phyloP scores from a whole-genome alignment of 2,888 invertebrate genomes.

The Ethmia dodecea region DNA sequence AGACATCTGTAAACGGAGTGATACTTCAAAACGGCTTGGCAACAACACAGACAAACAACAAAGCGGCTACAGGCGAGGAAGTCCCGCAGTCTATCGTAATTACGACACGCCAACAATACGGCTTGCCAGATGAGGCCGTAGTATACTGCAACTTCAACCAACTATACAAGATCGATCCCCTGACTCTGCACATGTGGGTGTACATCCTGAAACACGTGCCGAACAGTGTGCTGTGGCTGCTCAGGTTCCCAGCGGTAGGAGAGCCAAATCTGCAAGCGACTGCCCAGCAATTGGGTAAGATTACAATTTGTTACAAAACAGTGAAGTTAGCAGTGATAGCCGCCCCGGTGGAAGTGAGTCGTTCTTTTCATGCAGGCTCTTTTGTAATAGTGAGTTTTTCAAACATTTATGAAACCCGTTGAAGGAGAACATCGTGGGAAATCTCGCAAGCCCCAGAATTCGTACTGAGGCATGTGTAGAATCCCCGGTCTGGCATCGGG shows the following conservation, averaged over 20 bases:
- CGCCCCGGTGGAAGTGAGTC: too few relatives aligned
- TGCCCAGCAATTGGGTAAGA: constrained; percentile 86
- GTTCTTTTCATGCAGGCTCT: too few relatives aligned
- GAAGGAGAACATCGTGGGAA: too few relatives aligned
- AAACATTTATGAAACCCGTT: too few relatives aligned
- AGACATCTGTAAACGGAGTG: constrained; percentile 96
- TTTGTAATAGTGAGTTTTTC: too few relatives aligned
- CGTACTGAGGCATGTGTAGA: too few relatives aligned
- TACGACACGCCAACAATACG: constrained; percentile 97
- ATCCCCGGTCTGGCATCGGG: too few relatives aligned
- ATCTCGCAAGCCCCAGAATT: too few relatives aligned
- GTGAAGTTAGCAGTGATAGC: too few relatives aligned
- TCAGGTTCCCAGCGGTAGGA: constrained; percentile 96
- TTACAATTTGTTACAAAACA: too few relatives aligned
- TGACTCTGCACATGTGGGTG: constrained; percentile 97
- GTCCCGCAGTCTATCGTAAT: constrained; percentile 97
- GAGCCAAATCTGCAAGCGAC: constrained; percentile 90
- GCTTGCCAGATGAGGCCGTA: constrained; percentile 96
- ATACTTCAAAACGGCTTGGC: constrained; percentile 98
- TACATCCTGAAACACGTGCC: constrained; percentile 96
- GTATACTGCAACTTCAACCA: constrained; percentile 99
- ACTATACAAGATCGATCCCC: constrained; percentile 98
- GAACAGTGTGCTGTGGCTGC: constrained; percentile 95
- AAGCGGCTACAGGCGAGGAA: constrained; percentile 99
- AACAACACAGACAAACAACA: constrained; percentile 97